Conservation (phyloP, 30 jellyfish, hydroid and myxozoan species). For the Pseudorhiza aurosa region DNA sequence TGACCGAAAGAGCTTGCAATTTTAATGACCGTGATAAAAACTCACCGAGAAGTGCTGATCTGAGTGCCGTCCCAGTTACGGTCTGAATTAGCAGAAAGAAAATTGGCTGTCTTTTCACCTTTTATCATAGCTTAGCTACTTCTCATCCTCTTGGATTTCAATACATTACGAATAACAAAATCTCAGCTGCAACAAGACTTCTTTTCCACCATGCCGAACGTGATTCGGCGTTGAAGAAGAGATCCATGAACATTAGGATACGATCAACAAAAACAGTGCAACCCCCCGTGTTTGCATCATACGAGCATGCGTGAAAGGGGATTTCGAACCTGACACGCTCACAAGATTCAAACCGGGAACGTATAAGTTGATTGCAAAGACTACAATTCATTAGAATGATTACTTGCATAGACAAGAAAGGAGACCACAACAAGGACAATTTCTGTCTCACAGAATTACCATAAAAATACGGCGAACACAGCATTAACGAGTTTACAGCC, state of each 20-base stretch:
- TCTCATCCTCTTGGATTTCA: not conserved
- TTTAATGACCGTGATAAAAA: too few species aligned
- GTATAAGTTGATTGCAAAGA: too few species aligned
- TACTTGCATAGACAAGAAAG: too few species aligned
- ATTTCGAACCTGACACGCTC: too few species aligned
- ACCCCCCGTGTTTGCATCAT: not conserved
- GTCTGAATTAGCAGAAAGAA: not conserved
- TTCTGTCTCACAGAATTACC: too few species aligned
- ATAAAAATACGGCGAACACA: too few species aligned
- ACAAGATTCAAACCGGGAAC: too few species aligned
- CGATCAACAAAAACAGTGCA: not conserved
- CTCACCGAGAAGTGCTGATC: not conserved
- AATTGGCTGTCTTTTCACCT: conserved; percentile 1
- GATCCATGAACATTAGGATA: not conserved
- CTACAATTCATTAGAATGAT: too few species aligned
- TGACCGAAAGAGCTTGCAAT: too few species aligned
- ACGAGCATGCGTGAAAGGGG: conserved; percentile 21
- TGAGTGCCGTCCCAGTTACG: not conserved
- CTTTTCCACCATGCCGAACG: not conserved
- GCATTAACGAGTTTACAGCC: too few species aligned
- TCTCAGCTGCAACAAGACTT: not conserved
- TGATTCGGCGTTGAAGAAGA: not conserved
- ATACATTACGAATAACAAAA: not conserved
- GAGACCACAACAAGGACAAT: too few species aligned
- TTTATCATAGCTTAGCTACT: conserved; percentile 7